Base-by-base conservation (phyloP, 92 coral and sea anemone species). In the Chrysogorgia sp. region DNA sequence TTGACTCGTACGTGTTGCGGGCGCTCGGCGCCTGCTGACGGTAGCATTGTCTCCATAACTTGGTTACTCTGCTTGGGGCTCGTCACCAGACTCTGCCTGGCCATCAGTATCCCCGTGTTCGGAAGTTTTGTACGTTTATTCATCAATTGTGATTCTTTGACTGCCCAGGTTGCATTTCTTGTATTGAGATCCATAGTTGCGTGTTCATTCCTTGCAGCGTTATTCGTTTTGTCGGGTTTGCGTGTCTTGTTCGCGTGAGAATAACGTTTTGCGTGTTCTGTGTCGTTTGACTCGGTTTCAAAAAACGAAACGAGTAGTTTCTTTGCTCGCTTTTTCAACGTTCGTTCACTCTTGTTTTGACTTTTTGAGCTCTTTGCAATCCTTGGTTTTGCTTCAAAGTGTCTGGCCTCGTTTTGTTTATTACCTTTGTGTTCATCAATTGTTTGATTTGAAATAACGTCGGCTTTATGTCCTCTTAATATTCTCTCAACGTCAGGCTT, bases 1-100 rank as follows among this genome's bases (percentile, higher is more conserved):
- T 52, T 52, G 58, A 72, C 50, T 56, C 52, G 24, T 72, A 72
- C 35, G 25, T 72, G 79, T 32, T 72, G 79, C n/a, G 79, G 64
- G 2, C 19, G 48, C 0, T 19, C 31, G 7, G 56, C 63, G 25
- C 59, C 33, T 22, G 79, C 45, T 3, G 79, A 72, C 6, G 79
- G 79, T 35, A 72, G 33, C 17, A 53, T 31, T 20, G 65, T 53
- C 55, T 72, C 79, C 12, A 72, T 55, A 13, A 72, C 79, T 72
- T 72, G 32, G 15, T 22, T 30, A 8, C 31, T 55, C 24, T 12
- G 52, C 2, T 33, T 72, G 7, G 52, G 53, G 10, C 2, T 2
- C 2, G 10, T n/a, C n/a, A 47, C 53, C 15, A 2, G 53, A 12
- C n/a, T n/a, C n/a, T n/a, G n/a, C n/a, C n/a, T n/a, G n/a, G n/a